Base-by-base conservation (phyloP, 2,888 invertebrate species). In the Scelioninae gen. 1 region DNA sequence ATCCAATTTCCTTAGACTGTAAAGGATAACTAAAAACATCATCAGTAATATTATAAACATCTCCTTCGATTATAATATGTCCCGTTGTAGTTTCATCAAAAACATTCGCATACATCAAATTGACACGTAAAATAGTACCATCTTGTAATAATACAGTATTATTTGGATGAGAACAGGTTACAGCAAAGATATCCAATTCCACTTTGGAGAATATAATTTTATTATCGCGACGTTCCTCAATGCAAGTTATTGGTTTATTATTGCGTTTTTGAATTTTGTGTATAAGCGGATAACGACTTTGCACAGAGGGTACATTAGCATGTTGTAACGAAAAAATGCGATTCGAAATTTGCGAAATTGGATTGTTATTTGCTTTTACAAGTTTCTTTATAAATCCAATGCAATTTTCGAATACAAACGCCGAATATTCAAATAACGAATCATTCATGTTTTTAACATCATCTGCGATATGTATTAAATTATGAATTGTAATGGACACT, bases 1-100 rank as follows among this genome's bases (percentile, higher is more conserved):
- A 10, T 11, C 68, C 68, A 11, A 68, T 16, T 16, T 56, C 32
- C 6, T 32, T 55, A 0, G 68, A 68, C 6, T 11, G 9, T 15
- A 16, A 32, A 15, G 68, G 68, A 45, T 68, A 68, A 15, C 45
- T n/a, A 11, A 68, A 68, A 15, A 68, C 16, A 45, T 68, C 32
- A 45, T n/a, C 68, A 32, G 6, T 5, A 32, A 45, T 5, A 7
- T 16, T 5, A 66, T 66, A 53, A 13, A 40, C 9, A 0, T 40
- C 5, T 7, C 66, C 66, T 38, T 38, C 40, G 7, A 66, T 53
- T 29, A 10, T 40, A 53, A 66, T 11, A 23, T 38, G 8, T 8
- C 7, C 8, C 13, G 49, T 38, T 4, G n/a, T 11, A 16, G 2
- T 15, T n/a, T n/a, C n/a, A n/a, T n/a, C n/a, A n/a, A n/a, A n/a